Conservation (phyloP, 1,140 invertebrate species). For the Colletes gigas region DNA sequence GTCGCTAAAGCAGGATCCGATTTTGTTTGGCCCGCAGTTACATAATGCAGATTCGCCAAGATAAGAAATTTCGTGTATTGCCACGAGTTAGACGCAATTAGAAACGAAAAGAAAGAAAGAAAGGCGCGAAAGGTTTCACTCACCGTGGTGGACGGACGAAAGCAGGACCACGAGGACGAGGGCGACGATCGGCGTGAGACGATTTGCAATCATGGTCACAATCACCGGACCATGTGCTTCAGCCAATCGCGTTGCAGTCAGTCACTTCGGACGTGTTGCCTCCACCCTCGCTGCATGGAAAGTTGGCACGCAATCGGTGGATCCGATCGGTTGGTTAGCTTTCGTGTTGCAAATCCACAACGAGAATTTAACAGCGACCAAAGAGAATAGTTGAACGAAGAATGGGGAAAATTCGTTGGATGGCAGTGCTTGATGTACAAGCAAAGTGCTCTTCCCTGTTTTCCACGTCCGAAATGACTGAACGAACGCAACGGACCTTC, state of each 20-base stretch:
- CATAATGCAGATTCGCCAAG: neutral
- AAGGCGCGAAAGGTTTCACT: slow-evolving; percentile 39
- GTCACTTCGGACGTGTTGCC: slow-evolving; percentile 32
- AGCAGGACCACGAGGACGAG: slow-evolving; percentile 57
- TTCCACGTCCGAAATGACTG: slow-evolving; percentile 47
- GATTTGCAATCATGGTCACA: slow-evolving; percentile 62
- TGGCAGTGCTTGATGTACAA: slow-evolving; percentile 32
- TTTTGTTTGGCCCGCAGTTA: neutral
- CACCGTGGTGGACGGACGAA: slow-evolving; percentile 57
- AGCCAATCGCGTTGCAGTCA: slow-evolving; percentile 36
- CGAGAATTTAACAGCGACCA: neutral
- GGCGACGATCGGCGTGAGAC: slow-evolving; percentile 57
- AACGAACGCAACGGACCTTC: slow-evolving; percentile 32
- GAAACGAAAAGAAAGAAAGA: neutral
- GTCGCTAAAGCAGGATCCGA: neutral
- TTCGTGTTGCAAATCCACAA: neutral
- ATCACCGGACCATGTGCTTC: slow-evolving; percentile 64
- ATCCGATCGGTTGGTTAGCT: neutral
- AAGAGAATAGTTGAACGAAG: neutral
- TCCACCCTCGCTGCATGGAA: slow-evolving; percentile 42
- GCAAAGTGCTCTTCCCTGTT: neutral
- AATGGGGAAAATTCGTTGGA: neutral
- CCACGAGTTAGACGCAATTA: neutral
- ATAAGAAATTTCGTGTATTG: neutral
- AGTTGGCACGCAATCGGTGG: slow-evolving; percentile 10